These are phyloP conservation scores for Geotrypetes seraphini DNA, from an alignment of 2,797 vertebrate genomes.

Conservation along the genomic window DNA sequence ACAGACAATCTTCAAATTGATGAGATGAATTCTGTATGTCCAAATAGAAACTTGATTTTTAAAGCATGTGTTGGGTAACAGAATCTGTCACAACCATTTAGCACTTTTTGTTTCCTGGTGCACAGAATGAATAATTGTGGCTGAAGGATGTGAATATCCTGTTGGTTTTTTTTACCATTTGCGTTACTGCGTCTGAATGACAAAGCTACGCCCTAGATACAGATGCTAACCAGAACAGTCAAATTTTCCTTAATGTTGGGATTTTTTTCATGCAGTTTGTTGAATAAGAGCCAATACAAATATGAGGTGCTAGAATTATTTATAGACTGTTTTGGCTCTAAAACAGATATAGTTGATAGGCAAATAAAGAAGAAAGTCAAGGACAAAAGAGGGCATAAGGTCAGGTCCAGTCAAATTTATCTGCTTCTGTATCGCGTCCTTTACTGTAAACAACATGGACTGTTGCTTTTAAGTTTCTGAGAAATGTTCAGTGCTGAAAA, in stretches of 20 bases:
- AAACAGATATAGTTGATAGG: background rate
- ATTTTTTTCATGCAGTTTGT: slow-evolving; percentile 14
- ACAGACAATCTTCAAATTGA: too few relatives aligned
- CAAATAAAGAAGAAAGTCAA: slow-evolving; percentile 6
- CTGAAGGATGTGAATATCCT: too few relatives aligned
- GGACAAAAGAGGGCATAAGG: background rate
- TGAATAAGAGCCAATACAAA: slow-evolving; percentile 5
- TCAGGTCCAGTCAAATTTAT: slow-evolving; percentile 14
- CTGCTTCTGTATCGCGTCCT: slow-evolving; percentile 21
- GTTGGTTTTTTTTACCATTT: slow-evolving; percentile 16
- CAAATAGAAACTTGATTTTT: too few relatives aligned
- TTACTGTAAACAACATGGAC: slow-evolving; percentile 33
- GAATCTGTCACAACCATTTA: too few relatives aligned
- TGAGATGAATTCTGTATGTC: too few relatives aligned
- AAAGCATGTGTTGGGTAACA: too few relatives aligned
- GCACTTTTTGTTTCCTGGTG: too few relatives aligned
- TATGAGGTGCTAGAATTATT: background rate
- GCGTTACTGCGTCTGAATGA: slow-evolving; percentile 14
- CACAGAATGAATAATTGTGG: too few relatives aligned
- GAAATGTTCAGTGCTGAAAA: slow-evolving; percentile 34
- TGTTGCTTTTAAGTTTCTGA: slow-evolving; percentile 38
- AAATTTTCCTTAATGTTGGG: slow-evolving; percentile 16
- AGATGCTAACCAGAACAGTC: slow-evolving; percentile 8
- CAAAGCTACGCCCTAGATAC: slow-evolving; percentile 13
- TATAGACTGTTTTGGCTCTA: too few relatives aligned